A percentile compares a stretch with the other conserved stretches of the same genome.
phyloP scores from a whole-genome alignment of 2,888 invertebrate genomes.

The Crepidodera aurea region DNA sequence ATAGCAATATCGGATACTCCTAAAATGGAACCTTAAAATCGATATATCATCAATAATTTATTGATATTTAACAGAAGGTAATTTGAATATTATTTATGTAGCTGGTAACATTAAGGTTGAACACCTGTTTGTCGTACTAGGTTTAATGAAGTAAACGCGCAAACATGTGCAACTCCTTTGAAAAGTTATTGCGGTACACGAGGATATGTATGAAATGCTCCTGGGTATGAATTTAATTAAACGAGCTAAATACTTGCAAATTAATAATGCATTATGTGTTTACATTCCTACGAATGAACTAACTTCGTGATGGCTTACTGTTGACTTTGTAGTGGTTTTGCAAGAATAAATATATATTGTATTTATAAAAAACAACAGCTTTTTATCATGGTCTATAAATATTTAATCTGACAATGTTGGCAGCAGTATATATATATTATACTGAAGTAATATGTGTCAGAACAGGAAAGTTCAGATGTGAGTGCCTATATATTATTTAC shows the following conservation, averaged over 20 bases:
- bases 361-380: too few species aligned
- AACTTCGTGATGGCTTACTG: neutral
- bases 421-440: too few species aligned
- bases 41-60: too few species aligned
- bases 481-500: too few species aligned
- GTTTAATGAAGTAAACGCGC: neutral
- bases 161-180: neutral
- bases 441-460: too few species aligned
- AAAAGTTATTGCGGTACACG: neutral
- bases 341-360: too few species aligned
- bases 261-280: conserved; percentile 10
- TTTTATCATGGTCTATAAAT: too few species aligned
- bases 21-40: too few species aligned
- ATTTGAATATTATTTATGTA: neutral
- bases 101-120: neutral
- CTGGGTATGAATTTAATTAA: conserved; percentile 15
- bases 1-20: too few species aligned
- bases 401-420: too few species aligned
- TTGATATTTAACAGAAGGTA: too few species aligned
- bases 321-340: neutral
- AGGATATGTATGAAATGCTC: neutral
- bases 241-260: conserved; percentile 13
- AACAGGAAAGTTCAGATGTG: too few species aligned
- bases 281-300: conserved; percentile 5
- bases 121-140: neutral